Conservation (phyloP, 2,113 vertebrate genomes). For the Stomatorhinus ivindoensis region DNA sequence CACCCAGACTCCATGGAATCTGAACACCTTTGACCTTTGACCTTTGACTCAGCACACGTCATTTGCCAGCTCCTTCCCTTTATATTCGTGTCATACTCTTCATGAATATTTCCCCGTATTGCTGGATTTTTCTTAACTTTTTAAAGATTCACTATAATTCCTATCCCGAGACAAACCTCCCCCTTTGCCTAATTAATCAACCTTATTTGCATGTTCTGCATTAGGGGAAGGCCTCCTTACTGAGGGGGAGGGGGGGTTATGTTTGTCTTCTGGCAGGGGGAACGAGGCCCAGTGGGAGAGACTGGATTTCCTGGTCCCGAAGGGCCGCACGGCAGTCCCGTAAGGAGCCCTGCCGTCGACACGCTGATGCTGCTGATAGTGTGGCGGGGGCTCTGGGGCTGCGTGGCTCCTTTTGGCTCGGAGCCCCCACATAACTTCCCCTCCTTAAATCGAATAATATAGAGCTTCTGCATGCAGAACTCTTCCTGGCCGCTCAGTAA, state of each 20-base stretch:
- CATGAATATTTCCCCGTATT: neutral
- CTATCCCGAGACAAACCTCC: neutral
- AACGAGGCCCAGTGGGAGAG: constrained; percentile 86
- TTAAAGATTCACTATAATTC: neutral
- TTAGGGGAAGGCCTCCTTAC: constrained; percentile 23
- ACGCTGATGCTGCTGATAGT: neutral
- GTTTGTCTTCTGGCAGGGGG: constrained; percentile 66
- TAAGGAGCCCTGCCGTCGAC: constrained; percentile 54
- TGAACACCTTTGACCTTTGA: neutral
- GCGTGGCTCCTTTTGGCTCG: neutral
- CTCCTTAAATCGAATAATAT: constrained; percentile 25
- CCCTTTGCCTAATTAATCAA: neutral
- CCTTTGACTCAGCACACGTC: neutral
- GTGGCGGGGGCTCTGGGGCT: neutral
- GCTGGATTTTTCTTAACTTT: neutral
- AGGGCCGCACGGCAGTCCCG: constrained; percentile 78
- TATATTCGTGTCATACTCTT: neutral
- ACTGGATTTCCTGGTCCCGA: constrained; percentile 90
- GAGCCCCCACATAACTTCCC: neutral
- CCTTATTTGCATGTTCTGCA: neutral
- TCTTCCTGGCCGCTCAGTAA: constrained; percentile 5
- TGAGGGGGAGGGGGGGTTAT: constrained; percentile 35
- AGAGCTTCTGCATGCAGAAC: constrained; percentile 50
- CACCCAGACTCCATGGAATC: neutral
- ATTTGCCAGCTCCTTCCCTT: neutral